These are phyloP conservation scores for Halisarca cf. caerulea DNA, from an alignment of 37 sponge, comb jelly and placozoan species.

Conservation along the genomic window DNA sequence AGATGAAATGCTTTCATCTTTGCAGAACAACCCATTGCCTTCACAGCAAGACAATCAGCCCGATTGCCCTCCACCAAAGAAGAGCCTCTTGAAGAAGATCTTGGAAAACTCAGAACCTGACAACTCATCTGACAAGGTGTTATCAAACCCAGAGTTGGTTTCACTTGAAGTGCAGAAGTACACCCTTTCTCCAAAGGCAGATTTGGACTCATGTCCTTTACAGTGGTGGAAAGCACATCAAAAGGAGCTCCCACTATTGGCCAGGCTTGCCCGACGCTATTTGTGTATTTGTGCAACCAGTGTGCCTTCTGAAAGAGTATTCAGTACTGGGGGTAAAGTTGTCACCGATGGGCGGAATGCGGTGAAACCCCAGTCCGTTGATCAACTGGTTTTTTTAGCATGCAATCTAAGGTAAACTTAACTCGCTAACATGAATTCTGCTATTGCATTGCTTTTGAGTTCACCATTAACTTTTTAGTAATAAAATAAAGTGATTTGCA, in stretches of 20 bases:
- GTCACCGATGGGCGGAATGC: not conserved
- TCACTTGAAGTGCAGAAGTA: not conserved
- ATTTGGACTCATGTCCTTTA: not conserved
- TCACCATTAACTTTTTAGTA: no score
- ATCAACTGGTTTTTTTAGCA: not conserved
- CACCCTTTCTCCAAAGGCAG: not conserved
- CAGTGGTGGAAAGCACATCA: not conserved
- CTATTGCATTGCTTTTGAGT: no score
- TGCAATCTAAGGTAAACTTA: not conserved
- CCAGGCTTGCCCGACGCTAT: no score
- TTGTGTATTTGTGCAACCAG: constrained; percentile 12
- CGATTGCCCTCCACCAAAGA: not conserved
- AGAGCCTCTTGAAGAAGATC: not conserved
- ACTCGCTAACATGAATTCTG: no score
- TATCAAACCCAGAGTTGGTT: not conserved
- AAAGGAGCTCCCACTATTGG: not conserved
- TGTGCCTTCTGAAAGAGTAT: not conserved
- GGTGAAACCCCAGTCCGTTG: not conserved
- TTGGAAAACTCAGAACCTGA: not conserved
- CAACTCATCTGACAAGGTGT: not conserved
- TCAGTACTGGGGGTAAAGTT: not conserved
- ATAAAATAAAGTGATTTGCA: no score
- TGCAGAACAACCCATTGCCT: not conserved
- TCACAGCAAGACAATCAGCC: not conserved
- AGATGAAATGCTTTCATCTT: not conserved